These are phyloP conservation scores for Micrastur ruficollis DNA, from an alignment of 2,797 vertebrate genomes.

Conservation along the genomic window DNA sequence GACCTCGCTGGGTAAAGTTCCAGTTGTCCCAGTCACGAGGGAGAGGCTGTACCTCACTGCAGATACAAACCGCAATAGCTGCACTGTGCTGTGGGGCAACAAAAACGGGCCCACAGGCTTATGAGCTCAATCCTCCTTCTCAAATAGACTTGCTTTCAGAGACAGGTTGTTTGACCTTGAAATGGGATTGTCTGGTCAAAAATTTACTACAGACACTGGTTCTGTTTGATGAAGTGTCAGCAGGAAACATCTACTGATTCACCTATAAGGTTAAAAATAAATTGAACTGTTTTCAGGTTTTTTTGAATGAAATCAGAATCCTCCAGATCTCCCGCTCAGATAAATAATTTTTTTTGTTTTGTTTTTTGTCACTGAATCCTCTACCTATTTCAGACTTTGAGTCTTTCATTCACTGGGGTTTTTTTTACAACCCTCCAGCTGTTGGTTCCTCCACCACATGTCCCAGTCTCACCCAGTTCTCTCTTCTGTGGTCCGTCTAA, in stretches of 20 bases:
- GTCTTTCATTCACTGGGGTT: neutral
- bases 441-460: neutral
- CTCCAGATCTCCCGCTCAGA: neutral
- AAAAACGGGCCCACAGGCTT: neutral
- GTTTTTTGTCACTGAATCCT: neutral
- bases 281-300: neutral
- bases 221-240: neutral
- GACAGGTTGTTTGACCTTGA: neutral
- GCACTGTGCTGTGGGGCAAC: neutral
- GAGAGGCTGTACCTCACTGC: neutral
- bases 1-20: neutral
- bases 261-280: neutral
- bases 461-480: neutral
- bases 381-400: neutral
- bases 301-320: neutral
- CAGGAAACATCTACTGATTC: neutral
- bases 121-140: neutral
- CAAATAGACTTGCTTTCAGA: neutral
- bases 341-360: neutral
- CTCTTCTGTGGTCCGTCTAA: neutral
- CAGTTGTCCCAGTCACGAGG: neutral
- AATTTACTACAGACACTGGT: neutral
- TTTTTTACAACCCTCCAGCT: neutral
- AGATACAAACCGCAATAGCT: neutral
- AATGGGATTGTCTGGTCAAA: neutral